Evolutionary conservation across 1,140 invertebrate species (phyloP).

Genomic region (Brachionus manjavacas): DNA sequence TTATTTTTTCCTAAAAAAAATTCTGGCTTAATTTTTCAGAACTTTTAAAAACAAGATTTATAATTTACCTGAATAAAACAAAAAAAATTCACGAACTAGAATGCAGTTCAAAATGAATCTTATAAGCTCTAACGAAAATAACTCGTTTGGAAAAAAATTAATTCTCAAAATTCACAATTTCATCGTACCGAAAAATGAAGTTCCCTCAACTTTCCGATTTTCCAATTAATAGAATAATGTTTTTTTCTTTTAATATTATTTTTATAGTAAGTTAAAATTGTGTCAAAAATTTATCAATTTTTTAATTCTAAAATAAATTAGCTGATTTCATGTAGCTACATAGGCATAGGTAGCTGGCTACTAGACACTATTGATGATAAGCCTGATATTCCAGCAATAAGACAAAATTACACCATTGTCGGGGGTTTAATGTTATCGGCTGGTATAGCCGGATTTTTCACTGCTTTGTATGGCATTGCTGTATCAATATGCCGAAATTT

Average conservation of each 20-base stretch:
- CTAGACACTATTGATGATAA: not conserved
- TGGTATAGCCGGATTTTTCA: not conserved
- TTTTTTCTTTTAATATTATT: not conserved
- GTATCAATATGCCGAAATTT: not conserved
- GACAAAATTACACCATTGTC: not conserved
- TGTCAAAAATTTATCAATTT: not conserved
- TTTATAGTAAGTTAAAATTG: not conserved
- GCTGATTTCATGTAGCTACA: not conserved
- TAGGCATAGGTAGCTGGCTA: not conserved
- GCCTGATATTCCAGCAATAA: not conserved
- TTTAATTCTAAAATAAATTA: not conserved
- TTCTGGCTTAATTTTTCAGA: not conserved
- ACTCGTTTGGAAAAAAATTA: not conserved
- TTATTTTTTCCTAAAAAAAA: not conserved
- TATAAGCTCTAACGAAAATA: not conserved
- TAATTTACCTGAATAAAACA: not conserved
- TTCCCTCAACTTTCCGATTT: not conserved
- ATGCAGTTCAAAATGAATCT: not conserved
- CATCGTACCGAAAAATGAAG: not conserved
- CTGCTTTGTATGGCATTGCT: not conserved
- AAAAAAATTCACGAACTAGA: not conserved
- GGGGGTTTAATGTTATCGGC: not conserved
- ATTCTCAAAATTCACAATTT: not conserved
- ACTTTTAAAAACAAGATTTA: not conserved
- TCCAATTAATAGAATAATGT: not conserved